phyloP scores from a whole-genome alignment of 2,113 vertebrate species.

The Hylia prasina region DNA sequence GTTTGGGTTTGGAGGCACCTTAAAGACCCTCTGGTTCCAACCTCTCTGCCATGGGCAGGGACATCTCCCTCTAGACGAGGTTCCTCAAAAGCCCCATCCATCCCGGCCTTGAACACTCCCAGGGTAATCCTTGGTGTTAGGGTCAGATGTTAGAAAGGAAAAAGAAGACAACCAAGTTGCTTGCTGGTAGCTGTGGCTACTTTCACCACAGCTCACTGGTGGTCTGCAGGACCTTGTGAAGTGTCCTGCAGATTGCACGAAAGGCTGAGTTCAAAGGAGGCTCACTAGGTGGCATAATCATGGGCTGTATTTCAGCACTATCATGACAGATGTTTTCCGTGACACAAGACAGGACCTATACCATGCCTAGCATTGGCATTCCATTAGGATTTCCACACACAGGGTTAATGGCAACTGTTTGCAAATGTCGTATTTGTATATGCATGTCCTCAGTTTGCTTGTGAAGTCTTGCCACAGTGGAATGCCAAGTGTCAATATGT shows the following conservation, averaged over 20 bases:
- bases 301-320: not conserved
- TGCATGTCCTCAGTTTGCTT: not conserved
- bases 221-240: not conserved
- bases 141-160: not conserved
- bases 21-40: not conserved
- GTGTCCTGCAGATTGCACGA: not conserved
- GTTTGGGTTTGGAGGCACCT: not conserved
- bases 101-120: too few relatives aligned
- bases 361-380: not conserved
- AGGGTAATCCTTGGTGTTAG: not conserved
- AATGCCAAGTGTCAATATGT: not conserved
- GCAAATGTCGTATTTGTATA: not conserved
- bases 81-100: not conserved
- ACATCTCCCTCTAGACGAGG: too few relatives aligned
- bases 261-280: not conserved
- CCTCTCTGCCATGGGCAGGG: not conserved
- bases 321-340: not conserved
- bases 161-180: not conserved
- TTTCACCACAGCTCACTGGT: not conserved
- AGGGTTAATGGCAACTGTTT: not conserved
- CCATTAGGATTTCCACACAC: not conserved
- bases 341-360: not conserved
- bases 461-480: not conserved
- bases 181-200: accelerated
- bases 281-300: not conserved